phyloP scores from a whole-genome alignment of 2,113 vertebrate species.

The Brachyhypopomus gauderio region DNA sequence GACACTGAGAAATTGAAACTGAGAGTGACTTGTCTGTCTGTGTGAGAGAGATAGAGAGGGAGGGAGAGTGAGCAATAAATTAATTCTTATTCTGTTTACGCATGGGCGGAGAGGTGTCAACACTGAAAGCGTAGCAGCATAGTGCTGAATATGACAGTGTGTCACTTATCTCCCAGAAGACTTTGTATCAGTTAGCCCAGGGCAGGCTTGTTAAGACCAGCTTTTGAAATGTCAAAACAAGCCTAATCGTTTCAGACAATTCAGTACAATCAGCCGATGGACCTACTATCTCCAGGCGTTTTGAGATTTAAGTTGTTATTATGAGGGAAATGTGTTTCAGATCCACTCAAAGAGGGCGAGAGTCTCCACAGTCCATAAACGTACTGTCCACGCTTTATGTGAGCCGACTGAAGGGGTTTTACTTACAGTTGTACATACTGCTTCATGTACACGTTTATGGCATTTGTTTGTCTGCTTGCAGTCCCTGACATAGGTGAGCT shows the following conservation, averaged over 20 bases:
- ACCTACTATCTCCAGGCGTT: not conserved
- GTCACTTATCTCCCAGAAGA: constrained; percentile 31
- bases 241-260: constrained; percentile 6
- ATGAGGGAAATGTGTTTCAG: not conserved
- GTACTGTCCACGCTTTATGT: no score
- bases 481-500: no score
- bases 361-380: not conserved
- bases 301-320: not conserved
- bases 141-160: constrained; percentile 25
- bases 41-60: not conserved
- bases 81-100: no score
- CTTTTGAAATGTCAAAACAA: constrained; percentile 24
- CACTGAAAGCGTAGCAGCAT: constrained; percentile 3
- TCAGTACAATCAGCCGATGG: constrained; percentile 2
- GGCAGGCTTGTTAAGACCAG: constrained; percentile 45
- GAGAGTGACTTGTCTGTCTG: no score
- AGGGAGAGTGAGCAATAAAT: constrained; percentile 41
- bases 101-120: no score
- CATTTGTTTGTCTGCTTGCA: no score
- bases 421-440: no score
- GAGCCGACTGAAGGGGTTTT: not conserved
- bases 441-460: no score
- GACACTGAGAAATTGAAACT: not conserved
- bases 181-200: constrained; percentile 58
- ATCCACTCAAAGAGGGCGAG: constrained; percentile 33